These are phyloP conservation scores for Tetrao urogallus DNA, from an alignment of 2,113 vertebrate genomes.

Conservation along the genomic window DNA sequence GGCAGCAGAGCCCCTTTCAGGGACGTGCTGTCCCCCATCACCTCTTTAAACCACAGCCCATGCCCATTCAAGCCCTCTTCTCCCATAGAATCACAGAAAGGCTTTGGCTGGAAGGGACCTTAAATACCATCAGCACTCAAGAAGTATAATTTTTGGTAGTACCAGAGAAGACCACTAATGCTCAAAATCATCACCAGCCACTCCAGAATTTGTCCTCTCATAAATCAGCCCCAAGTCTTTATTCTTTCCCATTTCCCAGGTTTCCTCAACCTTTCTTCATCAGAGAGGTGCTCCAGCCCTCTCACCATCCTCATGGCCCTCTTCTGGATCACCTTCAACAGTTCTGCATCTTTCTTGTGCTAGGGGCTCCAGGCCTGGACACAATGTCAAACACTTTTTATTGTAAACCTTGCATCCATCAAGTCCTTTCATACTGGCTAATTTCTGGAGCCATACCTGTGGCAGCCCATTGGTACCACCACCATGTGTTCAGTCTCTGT, in stretches of 20 bases:
- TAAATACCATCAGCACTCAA: not conserved
- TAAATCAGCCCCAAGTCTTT: not conserved
- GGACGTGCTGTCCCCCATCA: accelerated
- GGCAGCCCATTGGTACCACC: not conserved
- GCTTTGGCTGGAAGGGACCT: not conserved
- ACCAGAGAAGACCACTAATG: not conserved
- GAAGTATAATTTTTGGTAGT: not conserved
- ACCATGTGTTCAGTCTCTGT: accelerated
- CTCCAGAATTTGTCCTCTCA: not conserved
- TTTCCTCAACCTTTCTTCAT: no score
- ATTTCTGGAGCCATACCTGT: no score
- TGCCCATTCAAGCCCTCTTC: not conserved
- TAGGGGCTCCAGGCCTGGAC: no score
- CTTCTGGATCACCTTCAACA: no score
- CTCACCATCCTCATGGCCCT: no score
- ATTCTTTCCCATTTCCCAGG: not conserved
- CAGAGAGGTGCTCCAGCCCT: no score
- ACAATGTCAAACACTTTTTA: not conserved
- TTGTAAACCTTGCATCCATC: not conserved
- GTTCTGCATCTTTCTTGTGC: no score
- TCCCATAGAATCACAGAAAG: not conserved
- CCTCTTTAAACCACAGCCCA: not conserved
- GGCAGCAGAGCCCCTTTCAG: not conserved
- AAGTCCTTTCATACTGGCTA: not conserved
- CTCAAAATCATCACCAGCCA: not conserved